A percentile compares a stretch with the other conserved stretches of the same genome.
phyloP scores from a whole-genome alignment of 2,888 invertebrate genomes.

The Troides oblongomaculatus region DNA sequence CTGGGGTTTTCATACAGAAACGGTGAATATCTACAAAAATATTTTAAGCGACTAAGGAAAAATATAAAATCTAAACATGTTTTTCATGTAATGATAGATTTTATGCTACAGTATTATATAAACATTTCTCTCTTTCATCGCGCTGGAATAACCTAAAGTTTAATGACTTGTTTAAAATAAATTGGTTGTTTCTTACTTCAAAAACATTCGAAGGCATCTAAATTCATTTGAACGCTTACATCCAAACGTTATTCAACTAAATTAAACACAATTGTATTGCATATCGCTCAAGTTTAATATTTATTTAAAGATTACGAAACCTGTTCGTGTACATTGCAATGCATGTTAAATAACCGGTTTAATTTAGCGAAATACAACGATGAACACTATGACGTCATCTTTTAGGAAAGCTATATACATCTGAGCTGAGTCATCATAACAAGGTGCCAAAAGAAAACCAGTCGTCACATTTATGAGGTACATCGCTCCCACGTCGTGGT shows the following conservation, averaged over 20 bases:
- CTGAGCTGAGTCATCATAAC: slow-evolving; percentile 15
- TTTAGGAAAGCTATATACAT: slow-evolving; percentile 9
- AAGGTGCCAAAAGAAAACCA: slow-evolving; percentile 22
- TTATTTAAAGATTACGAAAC: neutral
- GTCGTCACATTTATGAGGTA: slow-evolving; percentile 14
- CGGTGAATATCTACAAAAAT: neutral
- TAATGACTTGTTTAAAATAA: neutral
- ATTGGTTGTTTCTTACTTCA: neutral
- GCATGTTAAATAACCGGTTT: slow-evolving; percentile 9
- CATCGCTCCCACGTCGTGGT: slow-evolving; percentile 21
- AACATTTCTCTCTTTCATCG: neutral
- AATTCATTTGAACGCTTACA: neutral
- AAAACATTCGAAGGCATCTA: neutral
- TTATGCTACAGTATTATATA: neutral
- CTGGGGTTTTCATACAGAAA: neutral
- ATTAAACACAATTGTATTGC: slow-evolving; percentile 4
- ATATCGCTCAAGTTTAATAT: neutral
- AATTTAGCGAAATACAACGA: slow-evolving; percentile 2
- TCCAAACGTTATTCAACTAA: slow-evolving; percentile 26
- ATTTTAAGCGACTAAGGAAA: neutral
- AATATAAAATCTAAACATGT: neutral
- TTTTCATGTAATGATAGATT: neutral
- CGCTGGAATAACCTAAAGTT: neutral
- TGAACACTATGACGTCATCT: slow-evolving; percentile 6
- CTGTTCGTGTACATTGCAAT: neutral